Evolutionary conservation across 1,140 invertebrate species (phyloP), one percentile per base, ranked within the genome.

Genomic region (Ceratina australensis): DNA sequence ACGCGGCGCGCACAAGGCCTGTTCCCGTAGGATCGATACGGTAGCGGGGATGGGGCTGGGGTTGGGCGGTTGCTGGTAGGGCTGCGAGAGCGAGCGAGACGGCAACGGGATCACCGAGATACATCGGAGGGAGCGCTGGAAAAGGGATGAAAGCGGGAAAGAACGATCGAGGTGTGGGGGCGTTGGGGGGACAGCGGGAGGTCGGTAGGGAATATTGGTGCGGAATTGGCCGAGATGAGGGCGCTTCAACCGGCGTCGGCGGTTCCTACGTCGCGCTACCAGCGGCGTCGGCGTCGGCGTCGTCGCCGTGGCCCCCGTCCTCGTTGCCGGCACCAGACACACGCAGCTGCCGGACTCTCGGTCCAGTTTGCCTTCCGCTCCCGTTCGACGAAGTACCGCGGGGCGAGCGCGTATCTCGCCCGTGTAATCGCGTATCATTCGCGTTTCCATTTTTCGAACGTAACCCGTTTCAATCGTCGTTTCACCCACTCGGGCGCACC

Each of bases 1-100:
- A 87, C 79, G 72, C 80, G 78, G 71, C 67, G 71, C 67, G 47
- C 13, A 42, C 72, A 83, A 84, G 71, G 83, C 76, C 78, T 79
- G n/a, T 84, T 80, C 72, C 82, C 71, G 78, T 81, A 86, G 87
- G 87, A 89, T 89, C 87, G 87, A 89, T 89, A 89, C 76, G 74
- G 73, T 83, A 76, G 82, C 75, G 83, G 82, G 83, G 82, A n/a
- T n/a, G n/a, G n/a, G n/a, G n/a, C n/a, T n/a, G n/a, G n/a, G n/a
- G n/a, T n/a, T n/a, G n/a, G n/a, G n/a, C n/a, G n/a, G n/a, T n/a
- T n/a, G n/a, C n/a, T n/a, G n/a, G n/a, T n/a, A n/a, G n/a, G n/a
- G n/a, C n/a, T 64, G 56, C 67, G 73, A 65, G 50, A 28, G 24
- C 16, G 10, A 28, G 69, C 24, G 59, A 2, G 67, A 22, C 24